Base-by-base conservation (phyloP, 2,888 invertebrate species). In the Cabera pusaria region DNA sequence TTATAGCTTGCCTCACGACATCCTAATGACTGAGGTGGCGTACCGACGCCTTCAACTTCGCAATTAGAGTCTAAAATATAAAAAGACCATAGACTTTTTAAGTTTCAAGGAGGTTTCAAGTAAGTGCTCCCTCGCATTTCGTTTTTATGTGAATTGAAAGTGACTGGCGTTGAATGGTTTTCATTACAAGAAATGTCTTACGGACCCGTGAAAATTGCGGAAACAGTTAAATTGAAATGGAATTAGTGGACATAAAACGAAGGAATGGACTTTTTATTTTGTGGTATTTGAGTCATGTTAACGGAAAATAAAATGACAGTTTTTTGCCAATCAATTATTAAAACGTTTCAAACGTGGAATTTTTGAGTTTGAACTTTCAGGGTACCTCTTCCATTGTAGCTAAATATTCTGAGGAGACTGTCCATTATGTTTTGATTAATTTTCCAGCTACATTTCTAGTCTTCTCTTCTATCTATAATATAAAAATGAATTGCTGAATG, bases 1-100 rank as follows among this genome's bases (percentile, higher is more conserved):
- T 84, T 83, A 83, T 81, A 61, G 72, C 72, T 61, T 61, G 56
- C 64, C 79, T 78, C 84, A 84, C 83, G 84, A 64, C 79, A 84
- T 72, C 69, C 69, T 84, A 83, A 83, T 82, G 77, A 72, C 75
- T 67, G 60, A 74, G 78, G 73, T 78, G 72, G 73, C 72, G 66
- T 68, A 74, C 69, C 65, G 79, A 81, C 82, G 78, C 82, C 80
- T 76, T 72, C 54, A 49, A 56, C 60, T 58, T 69, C 71, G 68
- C 79, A 81, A 83, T 83, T 82, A 81, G 35, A 35, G 72, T 56
- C 58, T 64, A 49, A 54, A 60, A 59, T 66, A 71, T 65, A 72
- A 76, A 76, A 77, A 64, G 48, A 50, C 38, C 56, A 61, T 63
- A 60, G 67, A 65, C 56, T 56, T 71, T 76, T 76, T 73, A 60